Evolutionary conservation across 2,888 invertebrate genomes (phyloP), one percentile per base, ranked within the genome.

Genomic region (Hypomecis punctinalis): DNA sequence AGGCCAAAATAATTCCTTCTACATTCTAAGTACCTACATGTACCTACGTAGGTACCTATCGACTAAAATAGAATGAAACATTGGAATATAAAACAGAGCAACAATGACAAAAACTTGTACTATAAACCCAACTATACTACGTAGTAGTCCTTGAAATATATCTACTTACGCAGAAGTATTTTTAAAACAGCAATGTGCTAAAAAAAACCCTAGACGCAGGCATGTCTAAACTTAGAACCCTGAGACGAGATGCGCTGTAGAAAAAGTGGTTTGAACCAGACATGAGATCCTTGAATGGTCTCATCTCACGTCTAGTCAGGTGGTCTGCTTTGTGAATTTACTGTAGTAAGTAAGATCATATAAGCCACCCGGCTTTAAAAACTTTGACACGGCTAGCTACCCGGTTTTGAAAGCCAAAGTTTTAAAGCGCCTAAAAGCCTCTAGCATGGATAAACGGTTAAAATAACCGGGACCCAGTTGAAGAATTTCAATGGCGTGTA

Each of bases 91-190:
- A 23, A 23, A 23, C 23, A 23, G 23, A 23, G 52, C 10, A n/a
- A 2, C 0, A 10, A 39, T 65, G 55, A 54, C 61, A 67, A 70
- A 63, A 70, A 68, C 61, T 56, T 52, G 49, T 59, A 65, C 67
- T 52, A 58, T 55, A 56, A 57, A 63, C 63, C 57, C 51, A 37
- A 42, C 53, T 42, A 23, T 1, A 23, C 23, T 23, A 23, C 1
- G 23, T 23, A 43, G 63, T 11, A 11, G 33, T 56, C 60, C 64
- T 60, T 64, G 46, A 37, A 51, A 5, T 7, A 6, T 7, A 6
- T 7, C 23, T 46, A 9, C 39, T 9, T 39, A 40, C 39, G 13
- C 39, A 37, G 10, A 39, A 39, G n/a, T 56, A 56, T 47, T 47
- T 56, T 39, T 47, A 47, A n/a, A 47, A 10, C 6, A 47, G 46